These are phyloP conservation scores for Pholis gunnellus DNA, from an alignment of 2,113 vertebrate genomes.

Conservation along the genomic window DNA sequence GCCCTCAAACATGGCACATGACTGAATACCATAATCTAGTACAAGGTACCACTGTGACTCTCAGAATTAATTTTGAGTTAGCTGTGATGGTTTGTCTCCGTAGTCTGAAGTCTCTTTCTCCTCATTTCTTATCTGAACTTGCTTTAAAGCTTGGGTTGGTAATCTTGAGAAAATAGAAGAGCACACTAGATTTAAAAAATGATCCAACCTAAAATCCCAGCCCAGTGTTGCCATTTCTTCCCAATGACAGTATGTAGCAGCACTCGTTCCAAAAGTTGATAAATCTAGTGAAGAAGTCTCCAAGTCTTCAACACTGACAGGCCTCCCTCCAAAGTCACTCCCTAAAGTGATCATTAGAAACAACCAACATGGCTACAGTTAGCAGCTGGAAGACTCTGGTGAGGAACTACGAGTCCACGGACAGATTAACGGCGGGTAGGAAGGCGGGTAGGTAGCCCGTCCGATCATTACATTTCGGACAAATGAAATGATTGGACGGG, in stretches of 20 bases:
- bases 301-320: not conserved
- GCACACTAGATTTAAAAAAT: not conserved
- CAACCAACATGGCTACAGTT: not conserved
- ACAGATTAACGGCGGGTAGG: not conserved
- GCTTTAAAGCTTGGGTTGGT: not conserved
- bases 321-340: not conserved
- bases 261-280: not conserved
- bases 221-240: not conserved
- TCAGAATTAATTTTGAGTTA: not conserved
- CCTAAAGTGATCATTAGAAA: not conserved
- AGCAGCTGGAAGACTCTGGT: not conserved
- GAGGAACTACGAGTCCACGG: not conserved
- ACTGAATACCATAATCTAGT: slow-evolving; percentile 1
- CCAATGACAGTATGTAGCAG: not conserved
- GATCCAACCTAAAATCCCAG: not conserved
- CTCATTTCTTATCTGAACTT: not conserved
- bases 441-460: too few relatives aligned
- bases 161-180: not conserved
- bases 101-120: not conserved
- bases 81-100: slow-evolving; percentile 10
- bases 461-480: not conserved
- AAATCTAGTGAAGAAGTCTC: not conserved
- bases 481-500: not conserved
- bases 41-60: not conserved
- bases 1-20: slow-evolving; percentile 26